Evolutionary conservation across 2,113 vertebrate genomes (phyloP), one percentile per base, ranked within the genome.

Genomic region (Trematocara unimaculatum): DNA sequence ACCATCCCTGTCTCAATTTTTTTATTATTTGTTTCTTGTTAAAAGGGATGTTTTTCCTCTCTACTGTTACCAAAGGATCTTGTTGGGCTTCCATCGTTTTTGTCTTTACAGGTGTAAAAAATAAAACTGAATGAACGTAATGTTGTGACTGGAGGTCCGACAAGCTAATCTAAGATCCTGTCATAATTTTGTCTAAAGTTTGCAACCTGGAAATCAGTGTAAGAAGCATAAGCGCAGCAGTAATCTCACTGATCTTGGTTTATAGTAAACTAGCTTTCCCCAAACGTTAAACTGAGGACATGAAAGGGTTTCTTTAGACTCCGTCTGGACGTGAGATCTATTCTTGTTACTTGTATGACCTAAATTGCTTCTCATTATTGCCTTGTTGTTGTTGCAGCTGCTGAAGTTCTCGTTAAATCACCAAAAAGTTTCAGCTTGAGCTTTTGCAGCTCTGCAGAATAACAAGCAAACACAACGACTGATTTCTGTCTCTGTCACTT

Each of bases 311-410:
- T 74, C 5, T 11, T 26, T 47, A 29, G 23, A 72, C 40, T 15
- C 14, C 1, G 20, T 3, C 40, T 72, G 62, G 12, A 70, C 12
- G 0, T 23, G 38, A 70, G 64, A 42, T 6, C 38, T 42, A 70
- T 23, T 42, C n/a, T 42, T 70, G 7, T 23, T 42, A 0, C 4
- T 23, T 15, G n/a, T 42, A 7, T 70, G 35, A 67, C 7, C 5
- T 23, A 14, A 70, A 33, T 33, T 10, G 29, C 11, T 13, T 42
- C 6, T 42, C 6, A 5, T 70, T 23, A 42, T 20, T 23, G 35
- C 35, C 12, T 40, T 0, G n/a, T 2, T 40, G 18, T 40, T 0
- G n/a, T 2, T 42, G 18, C 17, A 35, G 5, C 35, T 42, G 35
- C 62, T 70, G 11, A 70, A 70, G n/a, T 42, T 70, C 35, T 42